A percentile compares a stretch with the other conserved stretches of the same genome.
Conservation (phyloP, 2,113 vertebrate species). For the Entomyzon cyanotis region DNA sequence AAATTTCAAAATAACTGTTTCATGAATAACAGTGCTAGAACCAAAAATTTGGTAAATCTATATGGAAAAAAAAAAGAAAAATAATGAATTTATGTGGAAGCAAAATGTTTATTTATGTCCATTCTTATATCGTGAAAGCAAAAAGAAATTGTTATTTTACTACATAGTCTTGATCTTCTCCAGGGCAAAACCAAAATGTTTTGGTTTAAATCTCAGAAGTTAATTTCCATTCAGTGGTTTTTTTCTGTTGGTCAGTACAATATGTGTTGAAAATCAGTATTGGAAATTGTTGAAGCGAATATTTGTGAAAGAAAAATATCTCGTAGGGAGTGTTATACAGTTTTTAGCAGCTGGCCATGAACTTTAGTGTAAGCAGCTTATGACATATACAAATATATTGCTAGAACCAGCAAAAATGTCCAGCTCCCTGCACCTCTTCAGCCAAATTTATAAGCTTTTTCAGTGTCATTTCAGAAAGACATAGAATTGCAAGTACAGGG, state of each 20-base stretch:
- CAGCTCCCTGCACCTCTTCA: neutral
- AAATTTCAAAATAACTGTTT: neutral
- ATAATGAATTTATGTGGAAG: neutral
- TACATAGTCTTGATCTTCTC: neutral
- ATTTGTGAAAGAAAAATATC: constrained; percentile 5
- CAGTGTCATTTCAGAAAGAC: neutral
- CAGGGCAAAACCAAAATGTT: neutral
- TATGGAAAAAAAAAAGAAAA: neutral
- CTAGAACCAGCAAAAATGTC: neutral
- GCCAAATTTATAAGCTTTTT: neutral
- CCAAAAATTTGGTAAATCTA: neutral
- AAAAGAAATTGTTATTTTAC: neutral
- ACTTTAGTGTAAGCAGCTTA: neutral
- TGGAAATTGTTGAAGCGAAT: neutral
- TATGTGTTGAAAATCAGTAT: neutral
- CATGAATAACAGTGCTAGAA: neutral
- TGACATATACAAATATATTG: neutral
- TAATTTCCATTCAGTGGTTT: neutral
- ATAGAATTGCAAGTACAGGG: neutral
- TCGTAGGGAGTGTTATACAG: neutral
- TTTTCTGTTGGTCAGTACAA: neutral
- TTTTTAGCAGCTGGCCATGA: neutral
- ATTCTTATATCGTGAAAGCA: neutral
- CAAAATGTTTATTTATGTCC: neutral
- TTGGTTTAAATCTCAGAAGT: neutral